These are phyloP conservation scores for Darevskia mixta DNA, from an alignment of 2,797 vertebrate genomes.

Conservation along the genomic window DNA sequence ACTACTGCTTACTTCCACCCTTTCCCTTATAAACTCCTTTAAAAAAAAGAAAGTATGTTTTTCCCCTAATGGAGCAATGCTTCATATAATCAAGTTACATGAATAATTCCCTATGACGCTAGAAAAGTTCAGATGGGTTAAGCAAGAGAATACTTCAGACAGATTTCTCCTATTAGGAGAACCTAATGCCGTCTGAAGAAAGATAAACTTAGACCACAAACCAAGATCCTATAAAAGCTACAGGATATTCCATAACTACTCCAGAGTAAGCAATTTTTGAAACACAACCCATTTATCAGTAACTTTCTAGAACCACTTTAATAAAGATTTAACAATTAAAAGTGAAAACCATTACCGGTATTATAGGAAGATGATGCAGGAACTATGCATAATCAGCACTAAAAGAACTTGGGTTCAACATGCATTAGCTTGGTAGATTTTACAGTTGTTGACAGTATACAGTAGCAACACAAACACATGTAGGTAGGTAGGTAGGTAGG, in stretches of 20 bases:
- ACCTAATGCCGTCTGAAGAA: not conserved
- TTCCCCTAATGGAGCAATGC: not conserved
- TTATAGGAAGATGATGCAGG: not conserved
- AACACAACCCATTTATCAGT: not conserved
- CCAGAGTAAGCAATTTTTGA: not conserved
- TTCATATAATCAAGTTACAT: not conserved
- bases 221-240: not conserved
- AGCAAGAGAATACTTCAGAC: not conserved
- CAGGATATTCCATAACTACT: not conserved
- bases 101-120: not conserved
- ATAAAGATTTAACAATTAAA: not conserved
- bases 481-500: too few species aligned
- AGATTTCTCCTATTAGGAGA: not conserved
- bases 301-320: not conserved
- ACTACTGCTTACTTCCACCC: not conserved
- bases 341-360: not conserved
- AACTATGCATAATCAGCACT: not conserved
- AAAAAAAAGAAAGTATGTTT: not conserved
- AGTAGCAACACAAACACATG: conserved; percentile 49
- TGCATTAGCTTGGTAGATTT: conserved; percentile 28
- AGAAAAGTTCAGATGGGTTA: not conserved
- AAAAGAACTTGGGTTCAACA: not conserved
- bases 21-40: not conserved
- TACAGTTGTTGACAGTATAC: conserved; percentile 22
- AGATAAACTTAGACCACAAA: not conserved